phyloP scores from a whole-genome alignment of 2,888 invertebrate species.

The Drosophila kambysellisi region DNA sequence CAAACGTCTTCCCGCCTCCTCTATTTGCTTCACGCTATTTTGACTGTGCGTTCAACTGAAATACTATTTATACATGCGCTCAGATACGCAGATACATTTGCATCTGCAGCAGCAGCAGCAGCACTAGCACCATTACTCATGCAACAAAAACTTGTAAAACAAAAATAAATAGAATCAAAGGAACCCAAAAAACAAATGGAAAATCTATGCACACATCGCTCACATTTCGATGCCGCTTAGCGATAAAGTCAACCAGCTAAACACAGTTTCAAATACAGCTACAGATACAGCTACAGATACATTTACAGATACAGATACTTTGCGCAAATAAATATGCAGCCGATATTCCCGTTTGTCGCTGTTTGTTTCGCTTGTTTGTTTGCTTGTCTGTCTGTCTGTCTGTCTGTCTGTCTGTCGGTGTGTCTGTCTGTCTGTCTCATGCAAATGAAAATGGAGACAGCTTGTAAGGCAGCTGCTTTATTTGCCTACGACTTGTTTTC shows the following conservation, averaged over 20 bases:
- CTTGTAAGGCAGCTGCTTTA: conserved; percentile 47
- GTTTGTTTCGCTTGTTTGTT: conserved; percentile 2
- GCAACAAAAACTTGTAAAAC: conserved; percentile 45
- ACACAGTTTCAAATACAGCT: conserved; percentile 24
- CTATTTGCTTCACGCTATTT: conserved; percentile 70
- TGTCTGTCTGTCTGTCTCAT: conserved; percentile 47
- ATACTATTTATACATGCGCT: conserved; percentile 79
- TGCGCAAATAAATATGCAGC: conserved; percentile 76
- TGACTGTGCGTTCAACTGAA: conserved; percentile 80
- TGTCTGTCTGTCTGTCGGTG: conserved; percentile 20
- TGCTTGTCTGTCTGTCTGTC: conserved; percentile 35
- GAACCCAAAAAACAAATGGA: conserved; percentile 41
- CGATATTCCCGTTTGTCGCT: conserved; percentile 26
- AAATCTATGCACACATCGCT: conserved; percentile 70
- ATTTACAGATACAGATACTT: conserved; percentile 56
- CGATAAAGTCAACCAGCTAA: conserved; percentile 60
- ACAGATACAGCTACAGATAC: conserved; percentile 47
- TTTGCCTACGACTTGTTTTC: conserved; percentile 30
- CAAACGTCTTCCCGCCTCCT: conserved; percentile 45
- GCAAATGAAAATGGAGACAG: conserved; percentile 67
- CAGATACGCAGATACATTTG: conserved; percentile 61
- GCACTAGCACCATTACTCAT: conserved; percentile 69
- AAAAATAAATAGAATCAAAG: conserved; percentile 5
- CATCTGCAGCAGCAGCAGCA: conserved; percentile 53
- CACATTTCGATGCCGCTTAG: conserved; percentile 74